Conservation (phyloP, 2,113 vertebrate species). For the Xenotilapia longispinis region DNA sequence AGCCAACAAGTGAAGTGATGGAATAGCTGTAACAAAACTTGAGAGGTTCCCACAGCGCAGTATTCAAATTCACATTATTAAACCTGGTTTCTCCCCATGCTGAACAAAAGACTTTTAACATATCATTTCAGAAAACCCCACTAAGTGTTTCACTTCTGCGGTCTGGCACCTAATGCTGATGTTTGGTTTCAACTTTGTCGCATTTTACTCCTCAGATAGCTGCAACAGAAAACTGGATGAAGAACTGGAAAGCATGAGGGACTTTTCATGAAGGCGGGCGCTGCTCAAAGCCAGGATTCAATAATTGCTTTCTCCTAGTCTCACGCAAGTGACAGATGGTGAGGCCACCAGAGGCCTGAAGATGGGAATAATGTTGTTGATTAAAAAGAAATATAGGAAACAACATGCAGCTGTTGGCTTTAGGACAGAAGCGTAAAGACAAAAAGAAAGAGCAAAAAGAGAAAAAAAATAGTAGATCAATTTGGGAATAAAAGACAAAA, state of each 20-base stretch:
- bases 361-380: slow-evolving; percentile 71
- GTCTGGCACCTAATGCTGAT: slow-evolving; percentile 28
- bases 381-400: slow-evolving; percentile 69
- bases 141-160: slow-evolving; percentile 11
- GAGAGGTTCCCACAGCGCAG: not conserved
- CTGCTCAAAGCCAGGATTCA: slow-evolving; percentile 63
- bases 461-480: not conserved
- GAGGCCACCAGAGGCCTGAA: slow-evolving; percentile 59
- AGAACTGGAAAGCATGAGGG: slow-evolving; percentile 44
- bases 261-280: slow-evolving; percentile 41
- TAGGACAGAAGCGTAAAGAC: not conserved
- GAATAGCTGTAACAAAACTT: not conserved
- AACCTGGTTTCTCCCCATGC: not conserved
- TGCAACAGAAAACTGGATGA: slow-evolving; percentile 14
- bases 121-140: slow-evolving; percentile 5
- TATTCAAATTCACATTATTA: slow-evolving; percentile 5
- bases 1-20: not conserved
- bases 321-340: slow-evolving; percentile 71
- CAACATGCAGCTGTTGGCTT: slow-evolving; percentile 65
- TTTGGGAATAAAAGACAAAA: not conserved
- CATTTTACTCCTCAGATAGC: slow-evolving; percentile 17
- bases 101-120: not conserved
- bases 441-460: not conserved
- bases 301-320: slow-evolving; percentile 67
- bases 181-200: slow-evolving; percentile 34